Evolutionary conservation across 2,113 vertebrate species (phyloP).

Genomic region (Notarius quadriscutis): DNA sequence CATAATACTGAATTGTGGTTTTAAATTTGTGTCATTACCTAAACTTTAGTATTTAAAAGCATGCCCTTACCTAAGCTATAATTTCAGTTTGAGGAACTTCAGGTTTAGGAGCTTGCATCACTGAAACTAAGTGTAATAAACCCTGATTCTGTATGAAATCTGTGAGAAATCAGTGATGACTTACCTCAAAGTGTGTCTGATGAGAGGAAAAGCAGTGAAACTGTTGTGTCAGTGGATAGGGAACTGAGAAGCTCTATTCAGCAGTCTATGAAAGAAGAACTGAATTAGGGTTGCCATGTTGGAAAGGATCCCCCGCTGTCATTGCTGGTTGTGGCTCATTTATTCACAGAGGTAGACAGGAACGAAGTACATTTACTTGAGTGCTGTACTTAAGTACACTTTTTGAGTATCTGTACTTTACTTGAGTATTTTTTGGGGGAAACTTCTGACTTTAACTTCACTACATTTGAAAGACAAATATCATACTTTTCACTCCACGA

Average conservation of each 20-base stretch:
- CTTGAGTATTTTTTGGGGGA: too few species aligned
- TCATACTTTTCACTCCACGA: too few species aligned
- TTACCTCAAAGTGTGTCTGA: slow-evolving; percentile 27
- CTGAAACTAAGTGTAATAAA: not conserved
- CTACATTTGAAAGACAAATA: too few species aligned
- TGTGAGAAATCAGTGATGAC: not conserved
- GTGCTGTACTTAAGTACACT: too few species aligned
- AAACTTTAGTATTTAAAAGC: not conserved
- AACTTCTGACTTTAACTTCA: too few species aligned
- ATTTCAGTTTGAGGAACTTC: not conserved
- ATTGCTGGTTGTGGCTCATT: not conserved
- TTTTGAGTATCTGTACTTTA: too few species aligned
- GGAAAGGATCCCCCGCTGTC: not conserved
- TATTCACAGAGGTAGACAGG: too few species aligned
- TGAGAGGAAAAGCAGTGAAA: not conserved
- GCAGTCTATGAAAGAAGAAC: slow-evolving; percentile 46
- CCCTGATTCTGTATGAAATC: not conserved
- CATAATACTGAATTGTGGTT: not conserved
- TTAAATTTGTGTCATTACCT: not conserved
- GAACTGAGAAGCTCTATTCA: slow-evolving; percentile 16
- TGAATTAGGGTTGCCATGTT: slow-evolving; percentile 25
- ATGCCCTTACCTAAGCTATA: not conserved
- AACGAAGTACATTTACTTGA: too few species aligned
- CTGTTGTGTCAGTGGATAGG: not conserved
- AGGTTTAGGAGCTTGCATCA: not conserved